Percentiles rank a stretch among this genome's conserved stretches.
phyloP scores from a whole-genome alignment of 2,888 invertebrate genomes.

The Pandemis heparana region DNA sequence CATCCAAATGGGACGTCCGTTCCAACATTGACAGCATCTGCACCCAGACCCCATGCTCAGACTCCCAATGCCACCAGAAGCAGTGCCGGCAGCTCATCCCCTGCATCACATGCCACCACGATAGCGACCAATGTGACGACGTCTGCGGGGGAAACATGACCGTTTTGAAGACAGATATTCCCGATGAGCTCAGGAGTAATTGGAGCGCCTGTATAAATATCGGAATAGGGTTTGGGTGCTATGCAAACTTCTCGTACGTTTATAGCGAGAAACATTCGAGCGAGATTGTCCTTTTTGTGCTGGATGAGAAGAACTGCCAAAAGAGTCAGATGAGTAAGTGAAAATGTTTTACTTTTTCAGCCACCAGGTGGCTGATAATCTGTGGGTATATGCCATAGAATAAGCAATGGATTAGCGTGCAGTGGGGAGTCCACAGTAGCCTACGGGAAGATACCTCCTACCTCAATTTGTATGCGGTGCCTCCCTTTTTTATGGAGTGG shows the following conservation, averaged over 20 bases:
- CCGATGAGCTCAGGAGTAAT: neutral
- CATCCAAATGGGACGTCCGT: constrained; percentile 25
- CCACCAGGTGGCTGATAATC: too few relatives aligned
- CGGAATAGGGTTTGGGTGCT: constrained; percentile 24
- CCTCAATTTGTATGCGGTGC: too few relatives aligned
- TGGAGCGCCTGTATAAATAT: constrained; percentile 23
- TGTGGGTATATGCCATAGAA: too few relatives aligned
- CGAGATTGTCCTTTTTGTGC: constrained; percentile 15
- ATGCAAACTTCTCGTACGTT: constrained; percentile 25
- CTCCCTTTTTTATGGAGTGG: too few relatives aligned
- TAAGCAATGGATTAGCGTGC: too few relatives aligned
- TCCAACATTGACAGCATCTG: neutral
- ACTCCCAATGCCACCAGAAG: constrained; percentile 20
- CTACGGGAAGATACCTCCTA: too few relatives aligned
- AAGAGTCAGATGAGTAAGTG: constrained; percentile 34
- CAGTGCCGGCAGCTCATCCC: constrained; percentile 28
- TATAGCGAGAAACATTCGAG: constrained; percentile 18
- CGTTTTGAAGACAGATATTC: neutral
- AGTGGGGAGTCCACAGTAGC: too few relatives aligned
- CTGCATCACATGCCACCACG: constrained; percentile 25
- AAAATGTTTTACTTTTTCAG: too few relatives aligned
- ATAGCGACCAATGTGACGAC: neutral
- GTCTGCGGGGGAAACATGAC: constrained; percentile 20
- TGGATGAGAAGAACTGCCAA: constrained; percentile 11
- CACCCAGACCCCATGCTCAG: neutral